Evolutionary conservation across 2,888 invertebrate genomes (phyloP), one percentile per base, ranked within the genome.

Genomic region (Seira musarum): DNA sequence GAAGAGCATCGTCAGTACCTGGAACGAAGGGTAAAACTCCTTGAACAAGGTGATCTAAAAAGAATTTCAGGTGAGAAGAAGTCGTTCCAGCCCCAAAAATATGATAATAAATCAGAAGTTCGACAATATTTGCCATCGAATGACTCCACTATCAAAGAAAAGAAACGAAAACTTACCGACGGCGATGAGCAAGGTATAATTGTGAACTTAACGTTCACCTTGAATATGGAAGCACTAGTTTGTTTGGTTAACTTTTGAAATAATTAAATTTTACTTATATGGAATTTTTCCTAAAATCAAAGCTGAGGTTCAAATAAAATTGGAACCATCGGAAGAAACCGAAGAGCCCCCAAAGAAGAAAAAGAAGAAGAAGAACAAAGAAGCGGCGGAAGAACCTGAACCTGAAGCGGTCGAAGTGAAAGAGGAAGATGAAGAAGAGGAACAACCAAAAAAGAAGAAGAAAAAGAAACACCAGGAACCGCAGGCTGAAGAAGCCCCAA

Each of bases 1-100:
- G 93, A 94, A 0, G 95, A 95, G 87, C 96, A 97, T 88, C 94
- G 95, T 88, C 96, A 95, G 0, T 96, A 95, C 88, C 89, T 99
- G 75, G 98, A 99, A 89, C 91, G 92, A 1, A 91, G 94, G 76
- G 88, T 99, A 70, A 88, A 89, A 49, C 89, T 93, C 83, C 88
- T 96, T 82, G 90, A 98, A 63, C 97, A 98, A 88, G 96, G 96
- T 88, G 96, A 96, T 0, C 95, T 81, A 40, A 71, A 85, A 25
- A 49, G 80, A 60, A 74, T 85, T 40, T 85, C 86, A 5, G 82
- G 83, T 86, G 98, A 97, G 1, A 94, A 95, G 0, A 97, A 96
- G 88, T 93, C 68, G 6, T 85, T 84, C 68, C 80, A 83, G 30
- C 84, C 94, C 0, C 94, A 94, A 88, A 96, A 95, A 88, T 96